Base-by-base conservation (phyloP, 2,888 invertebrate species). In the Apamea monoglypha region DNA sequence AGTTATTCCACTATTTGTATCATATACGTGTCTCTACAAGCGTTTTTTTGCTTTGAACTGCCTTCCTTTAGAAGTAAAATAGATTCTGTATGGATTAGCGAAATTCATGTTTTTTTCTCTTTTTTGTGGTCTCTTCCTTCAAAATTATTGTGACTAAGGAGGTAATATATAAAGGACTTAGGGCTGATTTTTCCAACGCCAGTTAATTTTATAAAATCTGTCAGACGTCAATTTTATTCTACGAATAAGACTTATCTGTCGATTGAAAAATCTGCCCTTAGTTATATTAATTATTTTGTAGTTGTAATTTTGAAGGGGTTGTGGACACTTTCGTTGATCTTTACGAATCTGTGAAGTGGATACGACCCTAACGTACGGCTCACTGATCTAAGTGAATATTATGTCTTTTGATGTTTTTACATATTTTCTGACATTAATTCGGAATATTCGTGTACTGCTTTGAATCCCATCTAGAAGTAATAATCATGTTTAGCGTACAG, bases 341-440 rank as follows among this genome's bases (percentile, higher is more conserved):
- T 80, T 74, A 74, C 70, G 74, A 63, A 74, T 83, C 63, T 78
- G 59, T 82, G 68, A 78, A 78, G 70, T 74, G 79, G 50, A 72
- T 56, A 32, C 16, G 47, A 72, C 63, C 72, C 75, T 47, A 64
- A 32, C 67, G 40, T 40, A 40, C 83, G 68, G 73, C 40, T 84
- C 83, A 83, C 71, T 80, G 84, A 69, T 69, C 68, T 40, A 7
- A n/a, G 71, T 32, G 47, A 79, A 74, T 53, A 68, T 81, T 61
- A 70, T 63, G 16, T 70, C 79, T 78, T 82, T 83, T 82, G 83
- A 83, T 70, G 83, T 79, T 71, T 73, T 66, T 59, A 61, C 64
- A 68, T 74, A 61, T 74, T 80, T 85, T 75, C 63, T 78, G 66
- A 36, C 53, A 78, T 70, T 18, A 59, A 50, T 76, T 76, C 21